Percentiles rank a stretch among this genome's conserved stretches.
phyloP scores from a whole-genome alignment of 2,888 invertebrate species.

The Tipula vernalis region DNA sequence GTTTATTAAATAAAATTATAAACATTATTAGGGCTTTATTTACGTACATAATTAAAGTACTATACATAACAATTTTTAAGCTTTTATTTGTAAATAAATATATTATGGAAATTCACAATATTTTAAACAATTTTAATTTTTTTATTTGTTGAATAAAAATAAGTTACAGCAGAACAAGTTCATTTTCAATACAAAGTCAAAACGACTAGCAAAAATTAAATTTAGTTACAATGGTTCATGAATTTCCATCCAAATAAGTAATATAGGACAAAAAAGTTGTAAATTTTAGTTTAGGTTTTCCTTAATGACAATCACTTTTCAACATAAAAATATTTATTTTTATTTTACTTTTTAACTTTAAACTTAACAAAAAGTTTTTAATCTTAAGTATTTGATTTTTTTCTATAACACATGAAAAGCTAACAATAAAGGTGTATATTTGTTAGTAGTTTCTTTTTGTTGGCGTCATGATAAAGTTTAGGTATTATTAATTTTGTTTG shows the following conservation, averaged over 20 bases:
- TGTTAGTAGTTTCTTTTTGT: neutral
- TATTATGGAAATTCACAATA: too few species aligned
- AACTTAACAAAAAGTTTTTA: neutral
- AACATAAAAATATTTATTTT: neutral
- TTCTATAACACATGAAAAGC: neutral
- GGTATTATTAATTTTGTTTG: neutral
- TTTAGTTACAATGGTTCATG: neutral
- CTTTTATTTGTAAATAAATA: too few species aligned
- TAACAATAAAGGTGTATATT: neutral
- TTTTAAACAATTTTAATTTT: too few species aligned
- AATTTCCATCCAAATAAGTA: neutral
- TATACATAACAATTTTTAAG: too few species aligned
- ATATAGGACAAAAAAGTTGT: neutral
- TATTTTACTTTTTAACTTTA: neutral
- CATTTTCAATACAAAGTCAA: neutral
- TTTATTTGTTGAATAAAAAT: neutral
- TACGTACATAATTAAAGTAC: too few species aligned
- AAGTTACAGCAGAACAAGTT: neutral
- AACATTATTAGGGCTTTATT: too few species aligned
- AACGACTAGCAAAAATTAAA: neutral
- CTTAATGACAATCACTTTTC: neutral
- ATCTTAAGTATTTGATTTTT: neutral
- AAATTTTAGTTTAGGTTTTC: neutral
- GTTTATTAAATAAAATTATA: too few species aligned
- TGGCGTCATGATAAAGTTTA: neutral